phyloP scores from a whole-genome alignment of 1,140 invertebrate genomes.

The Nixonia krombeini region DNA sequence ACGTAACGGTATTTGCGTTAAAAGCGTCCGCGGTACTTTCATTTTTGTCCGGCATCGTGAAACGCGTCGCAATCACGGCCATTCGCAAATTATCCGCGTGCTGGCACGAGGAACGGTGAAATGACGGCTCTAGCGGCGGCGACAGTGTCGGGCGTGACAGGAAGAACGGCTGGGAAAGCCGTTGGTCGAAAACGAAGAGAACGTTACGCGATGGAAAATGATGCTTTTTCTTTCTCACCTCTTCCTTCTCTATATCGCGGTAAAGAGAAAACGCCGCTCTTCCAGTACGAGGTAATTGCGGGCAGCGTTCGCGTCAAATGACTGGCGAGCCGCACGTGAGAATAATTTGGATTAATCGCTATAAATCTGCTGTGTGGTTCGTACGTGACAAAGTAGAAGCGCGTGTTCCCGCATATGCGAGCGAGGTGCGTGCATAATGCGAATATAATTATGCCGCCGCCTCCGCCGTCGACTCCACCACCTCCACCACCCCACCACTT shows the following conservation, averaged over 20 bases:
- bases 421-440: slow-evolving; percentile 51
- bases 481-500: too few relatives aligned
- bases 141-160: too few relatives aligned
- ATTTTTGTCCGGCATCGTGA: slow-evolving; percentile 31
- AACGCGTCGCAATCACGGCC: slow-evolving; percentile 42
- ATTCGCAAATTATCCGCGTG: slow-evolving; percentile 49
- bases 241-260: too few relatives aligned
- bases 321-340: slow-evolving; percentile 25
- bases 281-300: too few relatives aligned
- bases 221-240: background rate
- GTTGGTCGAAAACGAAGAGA: too few relatives aligned
- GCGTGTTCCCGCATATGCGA: slow-evolving; percentile 20
- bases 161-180: slow-evolving; percentile 22
- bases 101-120: slow-evolving; percentile 34
- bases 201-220: too few relatives aligned
- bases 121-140: slow-evolving; percentile 27
- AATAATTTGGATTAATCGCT: slow-evolving; percentile 34
- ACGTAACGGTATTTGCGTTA: slow-evolving; percentile 4
- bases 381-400: slow-evolving; percentile 32
- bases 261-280: too few relatives aligned
- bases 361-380: slow-evolving; percentile 25
- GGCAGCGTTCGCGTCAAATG: background rate
- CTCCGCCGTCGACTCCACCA: slow-evolving; percentile 31
- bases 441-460: slow-evolving; percentile 56
- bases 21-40: slow-evolving; percentile 29